Evolutionary conservation across 2,888 invertebrate genomes (phyloP).

Genomic region (Eudemis profundana): DNA sequence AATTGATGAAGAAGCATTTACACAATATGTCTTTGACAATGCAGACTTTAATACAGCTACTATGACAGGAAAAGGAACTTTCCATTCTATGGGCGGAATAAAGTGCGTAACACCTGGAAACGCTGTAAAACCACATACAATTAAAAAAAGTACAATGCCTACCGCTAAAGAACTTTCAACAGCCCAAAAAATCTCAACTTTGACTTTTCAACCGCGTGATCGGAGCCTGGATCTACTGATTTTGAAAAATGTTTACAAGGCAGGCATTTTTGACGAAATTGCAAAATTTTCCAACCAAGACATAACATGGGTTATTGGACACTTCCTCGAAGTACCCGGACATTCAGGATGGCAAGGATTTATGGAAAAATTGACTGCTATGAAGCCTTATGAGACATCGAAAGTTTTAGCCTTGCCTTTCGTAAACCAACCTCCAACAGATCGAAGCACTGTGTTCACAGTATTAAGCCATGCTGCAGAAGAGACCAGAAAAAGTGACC

Average conservation of each 20-base stretch:
- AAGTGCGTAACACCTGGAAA: slow-evolving; percentile 14
- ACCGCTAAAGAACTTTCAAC: slow-evolving; percentile 14
- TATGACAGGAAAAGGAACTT: slow-evolving; percentile 13
- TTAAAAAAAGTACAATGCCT: slow-evolving; percentile 17
- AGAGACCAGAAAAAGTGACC: not conserved
- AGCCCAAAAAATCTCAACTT: slow-evolving; percentile 11
- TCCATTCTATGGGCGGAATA: slow-evolving; percentile 23
- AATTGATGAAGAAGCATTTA: not conserved
- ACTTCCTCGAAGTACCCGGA: slow-evolving; percentile 14
- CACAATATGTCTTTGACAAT: slow-evolving; percentile 27
- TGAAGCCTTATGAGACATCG: not conserved
- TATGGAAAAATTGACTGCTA: slow-evolving; percentile 73
- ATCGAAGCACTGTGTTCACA: not conserved
- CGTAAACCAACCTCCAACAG: not conserved
- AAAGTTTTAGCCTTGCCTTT: slow-evolving; percentile 4
- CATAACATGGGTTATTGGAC: slow-evolving; percentile 12
- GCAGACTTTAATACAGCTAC: slow-evolving; percentile 28
- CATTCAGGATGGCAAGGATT: slow-evolving; percentile 87
- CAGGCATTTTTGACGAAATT: not conserved
- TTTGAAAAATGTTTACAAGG: slow-evolving; percentile 1
- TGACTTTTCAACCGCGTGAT: slow-evolving; percentile 14
- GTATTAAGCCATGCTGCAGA: slow-evolving; percentile 7
- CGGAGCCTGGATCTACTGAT: not conserved
- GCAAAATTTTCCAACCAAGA: slow-evolving; percentile 14
- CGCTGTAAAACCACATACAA: slow-evolving; percentile 22